These are phyloP conservation scores for Micronisus gabar DNA, from an alignment of 2,113 vertebrate genomes.

Conservation along the genomic window DNA sequence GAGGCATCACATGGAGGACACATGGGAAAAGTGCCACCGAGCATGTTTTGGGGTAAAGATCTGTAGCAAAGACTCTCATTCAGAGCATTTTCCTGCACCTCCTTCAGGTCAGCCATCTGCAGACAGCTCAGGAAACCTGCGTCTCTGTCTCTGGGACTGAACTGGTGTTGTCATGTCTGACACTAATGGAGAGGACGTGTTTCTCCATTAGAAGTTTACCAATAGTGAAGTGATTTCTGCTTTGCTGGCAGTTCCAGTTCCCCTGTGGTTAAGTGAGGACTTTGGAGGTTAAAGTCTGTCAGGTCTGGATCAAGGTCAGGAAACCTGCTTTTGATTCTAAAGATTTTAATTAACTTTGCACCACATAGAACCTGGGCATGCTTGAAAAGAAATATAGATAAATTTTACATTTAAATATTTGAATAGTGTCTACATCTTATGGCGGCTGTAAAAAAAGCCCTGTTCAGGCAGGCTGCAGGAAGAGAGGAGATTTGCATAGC, in stretches of 20 bases:
- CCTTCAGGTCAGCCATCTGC: neutral
- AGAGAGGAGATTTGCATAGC: slow-evolving; percentile 73
- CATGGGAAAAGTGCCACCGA: fast-evolving
- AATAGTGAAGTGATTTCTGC: neutral
- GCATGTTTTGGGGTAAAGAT: neutral
- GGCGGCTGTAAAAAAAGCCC: neutral
- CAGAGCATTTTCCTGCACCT: neutral
- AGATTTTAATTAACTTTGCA: slow-evolving; percentile 66
- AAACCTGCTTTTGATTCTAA: slow-evolving; percentile 50
- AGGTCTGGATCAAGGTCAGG: slow-evolving; percentile 42
- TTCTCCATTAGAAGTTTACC: neutral
- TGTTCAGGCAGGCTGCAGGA: neutral
- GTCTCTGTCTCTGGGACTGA: neutral
- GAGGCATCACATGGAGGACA: neutral
- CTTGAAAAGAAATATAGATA: slow-evolving; percentile 63
- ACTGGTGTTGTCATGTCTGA: neutral
- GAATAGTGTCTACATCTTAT: slow-evolving; percentile 45
- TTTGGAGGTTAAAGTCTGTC: slow-evolving; percentile 30
- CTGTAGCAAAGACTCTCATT: neutral
- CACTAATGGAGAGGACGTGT: neutral
- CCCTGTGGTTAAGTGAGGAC: neutral
- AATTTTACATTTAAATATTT: slow-evolving; percentile 64
- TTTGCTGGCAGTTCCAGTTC: neutral
- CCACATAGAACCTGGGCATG: neutral
- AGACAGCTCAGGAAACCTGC: neutral